Conservation (phyloP, 2,797 vertebrate genomes). For the Etheostoma nigrum region DNA sequence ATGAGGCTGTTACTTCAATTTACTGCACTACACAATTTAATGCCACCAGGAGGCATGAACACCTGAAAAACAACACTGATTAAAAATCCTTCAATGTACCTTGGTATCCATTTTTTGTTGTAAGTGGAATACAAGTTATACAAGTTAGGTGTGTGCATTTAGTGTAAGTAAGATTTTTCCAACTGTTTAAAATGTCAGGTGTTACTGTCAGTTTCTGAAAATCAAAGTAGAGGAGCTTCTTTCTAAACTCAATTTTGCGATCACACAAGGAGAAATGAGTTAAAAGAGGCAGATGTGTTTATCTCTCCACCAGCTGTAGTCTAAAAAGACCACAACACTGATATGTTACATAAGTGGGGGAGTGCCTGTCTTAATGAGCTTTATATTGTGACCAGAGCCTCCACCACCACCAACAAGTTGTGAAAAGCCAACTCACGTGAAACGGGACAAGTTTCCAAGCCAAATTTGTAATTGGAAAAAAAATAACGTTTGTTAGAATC, state of each 20-base stretch:
- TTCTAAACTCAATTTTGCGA: not conserved
- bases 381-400: too few species aligned
- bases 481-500: too few species aligned
- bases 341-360: not conserved
- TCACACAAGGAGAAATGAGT: not conserved
- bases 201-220: not conserved
- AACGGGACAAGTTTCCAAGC: too few species aligned
- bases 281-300: not conserved
- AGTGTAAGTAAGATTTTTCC: not conserved
- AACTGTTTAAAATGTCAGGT: not conserved
- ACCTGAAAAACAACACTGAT: conserved; percentile 2
- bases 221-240: not conserved
- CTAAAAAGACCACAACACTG: not conserved
- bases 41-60: not conserved
- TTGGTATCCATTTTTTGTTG: not conserved
- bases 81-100: not conserved
- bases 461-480: too few species aligned
- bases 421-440: too few species aligned
- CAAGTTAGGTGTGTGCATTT: not conserved
- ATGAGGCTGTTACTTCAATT: conserved; percentile 3
- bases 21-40: not conserved
- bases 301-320: not conserved
- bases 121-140: not conserved
- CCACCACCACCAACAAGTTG: too few species aligned
- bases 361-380: too few species aligned